Evolutionary conservation across 64 coral and sea anemone genomes (phyloP), one percentile per base, ranked within the genome.

Genomic region (Stichodactyla mertensii): DNA sequence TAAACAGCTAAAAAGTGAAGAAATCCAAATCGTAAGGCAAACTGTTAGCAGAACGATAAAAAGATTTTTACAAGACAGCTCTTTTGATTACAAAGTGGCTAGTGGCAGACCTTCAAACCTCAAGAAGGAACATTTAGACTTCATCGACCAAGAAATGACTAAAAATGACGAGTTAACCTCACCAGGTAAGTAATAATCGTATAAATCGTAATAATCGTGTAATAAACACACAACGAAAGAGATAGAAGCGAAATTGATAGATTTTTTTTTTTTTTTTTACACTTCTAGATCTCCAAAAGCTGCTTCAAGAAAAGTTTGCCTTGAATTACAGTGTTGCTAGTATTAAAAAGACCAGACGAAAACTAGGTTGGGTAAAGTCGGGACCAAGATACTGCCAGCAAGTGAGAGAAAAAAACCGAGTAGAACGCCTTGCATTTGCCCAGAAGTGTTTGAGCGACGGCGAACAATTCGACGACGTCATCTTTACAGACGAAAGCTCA

Each of bases 401-500:
- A 55, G 83, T 93, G 11, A 18, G 60, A 36, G 87, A 86, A 56
- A 57, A 52, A 3, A 93, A 93, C 26, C 55, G 64, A 31, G 57
- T 81, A 6, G 28, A 88, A 15, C 23, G 77, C 6, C 84, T 86
- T 5, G 52, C 83, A 18, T 93, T 93, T 20, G 71, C 82, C 3
- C 36, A 83, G 57, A 61, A 70, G 82, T 71, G 78, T 27, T 52
- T 79, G 2, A 53, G 51, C 12, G 26, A 53, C 12, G 20, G 31
- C 0, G 81, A 93, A 4, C 22, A 78, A 26, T 89, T 89, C 8
- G 71, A 85, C 3, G 45, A 88, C 22, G 86, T 89, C 9, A 57
- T 93, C 9, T 89, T 89, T 62, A 89, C 91, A 11, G 87, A 89
- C 53, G 83, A 93, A 61, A 80, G 66, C n/a, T 86, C 31, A 10